Evolutionary conservation across 2,888 invertebrate genomes (phyloP).

Genomic region (Bellardia bayeri): DNA sequence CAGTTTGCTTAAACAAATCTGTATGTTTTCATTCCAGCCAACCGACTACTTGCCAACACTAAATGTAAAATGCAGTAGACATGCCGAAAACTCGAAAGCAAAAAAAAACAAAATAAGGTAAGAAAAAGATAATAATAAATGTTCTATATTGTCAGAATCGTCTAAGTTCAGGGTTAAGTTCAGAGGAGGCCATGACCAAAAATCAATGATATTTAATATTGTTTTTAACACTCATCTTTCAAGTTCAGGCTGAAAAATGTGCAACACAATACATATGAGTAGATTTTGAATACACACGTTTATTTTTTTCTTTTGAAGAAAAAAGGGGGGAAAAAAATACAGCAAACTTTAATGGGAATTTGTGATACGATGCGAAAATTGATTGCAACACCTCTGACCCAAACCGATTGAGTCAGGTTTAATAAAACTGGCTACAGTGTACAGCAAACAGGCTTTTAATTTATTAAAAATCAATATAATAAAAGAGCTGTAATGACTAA

Average conservation of each 20-base stretch:
- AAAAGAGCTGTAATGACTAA: too few species aligned
- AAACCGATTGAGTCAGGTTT: slow-evolving; percentile 41
- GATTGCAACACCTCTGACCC: slow-evolving; percentile 62
- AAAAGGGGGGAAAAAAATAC: neutral
- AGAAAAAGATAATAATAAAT: slow-evolving; percentile 77
- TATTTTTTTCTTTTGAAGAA: neutral
- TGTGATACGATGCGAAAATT: slow-evolving; percentile 52
- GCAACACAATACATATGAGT: slow-evolving; percentile 9
- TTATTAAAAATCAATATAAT: neutral
- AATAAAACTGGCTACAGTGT: slow-evolving; percentile 21
- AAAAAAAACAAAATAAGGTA: slow-evolving; percentile 25
- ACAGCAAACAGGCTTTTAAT: slow-evolving; percentile 4
- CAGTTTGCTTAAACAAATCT: neutral
- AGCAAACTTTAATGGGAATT: slow-evolving; percentile 50
- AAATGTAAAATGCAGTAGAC: slow-evolving; percentile 33
- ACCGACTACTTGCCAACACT: slow-evolving; percentile 16
- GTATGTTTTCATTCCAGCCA: neutral
- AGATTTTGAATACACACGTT: neutral
- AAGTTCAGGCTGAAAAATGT: slow-evolving; percentile 2
- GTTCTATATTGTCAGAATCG: slow-evolving; percentile 76
- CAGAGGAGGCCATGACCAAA: slow-evolving; percentile 78
- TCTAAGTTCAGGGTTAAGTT: slow-evolving; percentile 76
- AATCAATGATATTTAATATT: slow-evolving; percentile 73
- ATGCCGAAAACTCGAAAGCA: neutral
- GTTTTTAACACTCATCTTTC: slow-evolving; percentile 52